Conservation (phyloP, 2,113 vertebrate genomes). For the Dicerorhinus sumatrensis region DNA sequence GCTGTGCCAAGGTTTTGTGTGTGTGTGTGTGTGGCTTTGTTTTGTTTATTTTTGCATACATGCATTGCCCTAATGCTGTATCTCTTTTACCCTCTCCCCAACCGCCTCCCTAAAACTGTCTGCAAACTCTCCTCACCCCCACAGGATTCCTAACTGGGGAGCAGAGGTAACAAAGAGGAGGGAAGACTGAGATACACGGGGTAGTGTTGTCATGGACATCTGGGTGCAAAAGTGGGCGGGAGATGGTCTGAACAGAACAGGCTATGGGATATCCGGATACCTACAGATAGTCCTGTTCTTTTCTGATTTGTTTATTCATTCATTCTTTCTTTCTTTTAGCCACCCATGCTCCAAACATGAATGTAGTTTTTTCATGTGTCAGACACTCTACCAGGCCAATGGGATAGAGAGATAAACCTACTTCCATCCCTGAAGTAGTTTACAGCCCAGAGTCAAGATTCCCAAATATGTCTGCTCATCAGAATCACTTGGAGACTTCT, state of each 20-base stretch:
- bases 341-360: not conserved
- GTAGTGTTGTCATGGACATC: not conserved
- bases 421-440: not conserved
- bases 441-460: not conserved
- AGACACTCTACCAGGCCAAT: not conserved
- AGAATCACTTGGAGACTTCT: not conserved
- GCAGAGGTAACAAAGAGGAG: not conserved
- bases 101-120: rapidly evolving
- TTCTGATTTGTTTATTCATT: not conserved
- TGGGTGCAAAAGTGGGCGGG: not conserved
- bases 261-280: not conserved
- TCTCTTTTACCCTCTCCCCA: not conserved
- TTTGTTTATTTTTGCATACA: not conserved
- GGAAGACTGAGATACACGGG: not conserved
- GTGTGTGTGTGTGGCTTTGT: not conserved
- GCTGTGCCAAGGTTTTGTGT: not conserved
- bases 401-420: not conserved
- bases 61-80: not conserved
- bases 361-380: not conserved
- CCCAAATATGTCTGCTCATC: not conserved
- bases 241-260: not conserved
- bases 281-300: not conserved
- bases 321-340: not conserved
- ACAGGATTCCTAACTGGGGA: not conserved
- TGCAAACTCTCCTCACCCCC: not conserved